Conservation (phyloP, 1,140 invertebrate genomes). For the Bombus sibiricus region DNA sequence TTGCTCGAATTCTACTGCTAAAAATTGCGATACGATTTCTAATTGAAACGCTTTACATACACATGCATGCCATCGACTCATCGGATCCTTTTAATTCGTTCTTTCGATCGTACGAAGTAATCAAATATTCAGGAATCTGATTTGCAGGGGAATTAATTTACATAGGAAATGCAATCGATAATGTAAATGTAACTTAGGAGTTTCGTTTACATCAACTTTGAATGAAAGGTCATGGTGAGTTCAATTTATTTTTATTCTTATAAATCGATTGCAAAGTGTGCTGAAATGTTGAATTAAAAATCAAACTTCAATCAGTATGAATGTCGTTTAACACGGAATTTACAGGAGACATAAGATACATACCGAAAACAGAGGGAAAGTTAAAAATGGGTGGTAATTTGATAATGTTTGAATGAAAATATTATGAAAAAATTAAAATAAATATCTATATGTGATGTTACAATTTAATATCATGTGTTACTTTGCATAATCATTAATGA, state of each 20-base stretch:
- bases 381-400: background rate
- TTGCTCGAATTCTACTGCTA: background rate
- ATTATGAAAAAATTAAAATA: background rate
- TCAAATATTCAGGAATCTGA: constrained; percentile 15
- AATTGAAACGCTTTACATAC: background rate
- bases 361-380: background rate
- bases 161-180: constrained; percentile 6
- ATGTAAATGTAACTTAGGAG: background rate
- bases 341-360: background rate
- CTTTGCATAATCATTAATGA: no score
- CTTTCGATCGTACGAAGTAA: background rate
- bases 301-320: background rate
- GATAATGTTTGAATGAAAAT: background rate
- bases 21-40: background rate
- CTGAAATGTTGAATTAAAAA: background rate
- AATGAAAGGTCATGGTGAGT: background rate
- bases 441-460: no score
- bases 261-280: background rate
- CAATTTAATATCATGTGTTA: no score
- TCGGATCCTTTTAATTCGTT: background rate
- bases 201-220: no score
- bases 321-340: background rate
- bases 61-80: background rate
- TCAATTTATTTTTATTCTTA: constrained; percentile 7
- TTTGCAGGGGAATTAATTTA: constrained; percentile 1